A percentile compares a stretch with the other conserved stretches of the same genome.
Evolutionary conservation across 2,113 vertebrate genomes (phyloP).

Genomic region (Carassius carassius): DNA sequence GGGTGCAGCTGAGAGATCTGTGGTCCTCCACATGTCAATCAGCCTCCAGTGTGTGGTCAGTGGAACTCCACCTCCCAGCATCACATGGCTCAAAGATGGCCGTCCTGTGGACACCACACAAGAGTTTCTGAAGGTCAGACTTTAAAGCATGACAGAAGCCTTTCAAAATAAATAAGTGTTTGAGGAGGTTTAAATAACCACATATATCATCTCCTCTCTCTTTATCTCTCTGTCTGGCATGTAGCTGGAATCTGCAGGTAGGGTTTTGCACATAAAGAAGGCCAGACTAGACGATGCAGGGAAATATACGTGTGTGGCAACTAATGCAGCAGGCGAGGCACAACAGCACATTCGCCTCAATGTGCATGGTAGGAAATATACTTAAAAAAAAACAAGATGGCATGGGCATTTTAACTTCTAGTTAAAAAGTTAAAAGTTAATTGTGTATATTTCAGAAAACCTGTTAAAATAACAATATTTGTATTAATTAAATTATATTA

Average conservation of each 20-base stretch:
- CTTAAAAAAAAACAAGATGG: not conserved
- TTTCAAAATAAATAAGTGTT: not conserved
- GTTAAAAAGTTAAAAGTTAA: not conserved
- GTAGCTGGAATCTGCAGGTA: slow-evolving; percentile 90
- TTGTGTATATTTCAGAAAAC: not conserved
- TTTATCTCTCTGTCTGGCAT: slow-evolving; percentile 40
- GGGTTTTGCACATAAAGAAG: slow-evolving; percentile 80
- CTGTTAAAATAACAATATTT: not conserved
- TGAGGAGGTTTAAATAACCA: not conserved
- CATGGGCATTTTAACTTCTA: not conserved
- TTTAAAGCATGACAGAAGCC: slow-evolving; percentile 35
- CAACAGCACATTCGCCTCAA: slow-evolving; percentile 84
- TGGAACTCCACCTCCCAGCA: slow-evolving; percentile 87
- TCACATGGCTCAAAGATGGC: slow-evolving; percentile 94
- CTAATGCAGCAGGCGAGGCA: slow-evolving; percentile 91
- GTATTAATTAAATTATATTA: not conserved
- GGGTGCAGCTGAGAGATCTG: slow-evolving; percentile 79
- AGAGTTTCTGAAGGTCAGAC: slow-evolving; percentile 82
- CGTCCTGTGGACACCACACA: slow-evolving; percentile 86
- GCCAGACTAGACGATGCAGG: slow-evolving; percentile 84
- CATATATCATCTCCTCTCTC: slow-evolving; percentile 17
- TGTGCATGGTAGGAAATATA: slow-evolving; percentile 84
- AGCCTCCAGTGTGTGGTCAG: slow-evolving; percentile 86
- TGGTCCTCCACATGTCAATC: slow-evolving; percentile 81
- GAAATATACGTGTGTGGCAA: slow-evolving; percentile 91